phyloP scores from a whole-genome alignment of 2,888 invertebrate genomes.

The Orchestes rusci region DNA sequence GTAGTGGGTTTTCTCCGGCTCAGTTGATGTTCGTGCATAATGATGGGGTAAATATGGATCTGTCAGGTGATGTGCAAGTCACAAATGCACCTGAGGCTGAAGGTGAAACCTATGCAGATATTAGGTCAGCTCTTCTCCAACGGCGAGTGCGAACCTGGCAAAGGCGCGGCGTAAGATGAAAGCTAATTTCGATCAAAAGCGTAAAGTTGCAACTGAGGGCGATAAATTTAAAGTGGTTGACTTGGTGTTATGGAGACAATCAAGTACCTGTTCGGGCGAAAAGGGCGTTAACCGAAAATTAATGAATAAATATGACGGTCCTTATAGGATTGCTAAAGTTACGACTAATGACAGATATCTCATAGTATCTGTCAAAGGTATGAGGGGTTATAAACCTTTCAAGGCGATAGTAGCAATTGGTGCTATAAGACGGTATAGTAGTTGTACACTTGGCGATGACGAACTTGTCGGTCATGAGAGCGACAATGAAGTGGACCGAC shows the following conservation, averaged over 20 bases:
- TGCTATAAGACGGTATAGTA: no score
- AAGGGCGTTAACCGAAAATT: conserved; percentile 26
- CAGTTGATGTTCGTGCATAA: conserved; percentile 1
- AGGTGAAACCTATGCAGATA: background rate
- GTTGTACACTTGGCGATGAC: no score
- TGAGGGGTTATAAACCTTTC: background rate
- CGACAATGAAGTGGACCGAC: no score
- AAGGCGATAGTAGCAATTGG: background rate
- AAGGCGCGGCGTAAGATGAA: conserved; percentile 11
- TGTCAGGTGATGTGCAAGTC: conserved; percentile 2
- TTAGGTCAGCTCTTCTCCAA: background rate
- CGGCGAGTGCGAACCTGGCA: conserved; percentile 5
- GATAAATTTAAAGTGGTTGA: conserved; percentile 19
- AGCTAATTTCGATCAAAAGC: conserved; percentile 12
- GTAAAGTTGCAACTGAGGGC: conserved; percentile 22
- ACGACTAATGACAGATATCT: conserved; percentile 16
- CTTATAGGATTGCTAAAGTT: conserved; percentile 4
- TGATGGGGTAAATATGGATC: background rate
- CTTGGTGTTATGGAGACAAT: conserved; percentile 23
- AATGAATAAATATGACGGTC: conserved; percentile 7
- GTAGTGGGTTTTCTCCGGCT: conserved; percentile 7
- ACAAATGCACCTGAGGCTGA: background rate
- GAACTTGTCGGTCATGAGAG: no score
- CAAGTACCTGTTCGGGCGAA: conserved; percentile 15
- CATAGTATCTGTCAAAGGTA: conserved; percentile 1